These are phyloP conservation scores for Microctonus hyperodae DNA, from an alignment of 2,888 invertebrate species.

Conservation along the genomic window DNA sequence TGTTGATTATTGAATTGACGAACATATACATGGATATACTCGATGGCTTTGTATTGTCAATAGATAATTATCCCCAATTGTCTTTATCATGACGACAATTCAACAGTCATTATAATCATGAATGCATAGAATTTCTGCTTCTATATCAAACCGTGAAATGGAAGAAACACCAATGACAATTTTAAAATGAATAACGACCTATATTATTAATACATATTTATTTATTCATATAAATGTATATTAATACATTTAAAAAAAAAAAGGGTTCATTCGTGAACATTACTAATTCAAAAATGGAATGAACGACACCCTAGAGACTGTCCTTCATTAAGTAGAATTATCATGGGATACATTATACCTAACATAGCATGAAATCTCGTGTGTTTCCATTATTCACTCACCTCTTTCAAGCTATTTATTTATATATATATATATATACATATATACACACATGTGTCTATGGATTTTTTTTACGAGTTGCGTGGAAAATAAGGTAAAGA, in stretches of 20 bases:
- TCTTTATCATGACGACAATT: background rate
- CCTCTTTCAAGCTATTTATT: too few species aligned
- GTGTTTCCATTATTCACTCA: background rate
- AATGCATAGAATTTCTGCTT: background rate
- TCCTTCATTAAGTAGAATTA: conserved; percentile 6
- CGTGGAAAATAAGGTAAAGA: background rate
- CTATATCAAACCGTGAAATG: background rate
- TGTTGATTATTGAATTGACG: background rate
- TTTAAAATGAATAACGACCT: too few species aligned
- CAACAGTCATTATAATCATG: background rate
- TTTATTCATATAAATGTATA: too few species aligned
- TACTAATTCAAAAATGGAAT: background rate
- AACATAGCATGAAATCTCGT: background rate
- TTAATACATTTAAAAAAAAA: background rate
- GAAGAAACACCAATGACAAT: background rate
- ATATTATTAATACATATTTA: too few species aligned
- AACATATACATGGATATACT: background rate
- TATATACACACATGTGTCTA: background rate
- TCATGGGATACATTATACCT: background rate
- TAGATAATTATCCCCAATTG: background rate
- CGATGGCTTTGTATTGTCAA: background rate
- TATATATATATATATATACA: background rate
- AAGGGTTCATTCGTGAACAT: background rate
- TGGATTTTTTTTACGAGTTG: background rate
- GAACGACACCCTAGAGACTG: background rate